Percentiles rank a stretch among this genome's conserved stretches.
Conservation (phyloP, 2,888 invertebrate genomes). For the Microdon myrmicae region DNA sequence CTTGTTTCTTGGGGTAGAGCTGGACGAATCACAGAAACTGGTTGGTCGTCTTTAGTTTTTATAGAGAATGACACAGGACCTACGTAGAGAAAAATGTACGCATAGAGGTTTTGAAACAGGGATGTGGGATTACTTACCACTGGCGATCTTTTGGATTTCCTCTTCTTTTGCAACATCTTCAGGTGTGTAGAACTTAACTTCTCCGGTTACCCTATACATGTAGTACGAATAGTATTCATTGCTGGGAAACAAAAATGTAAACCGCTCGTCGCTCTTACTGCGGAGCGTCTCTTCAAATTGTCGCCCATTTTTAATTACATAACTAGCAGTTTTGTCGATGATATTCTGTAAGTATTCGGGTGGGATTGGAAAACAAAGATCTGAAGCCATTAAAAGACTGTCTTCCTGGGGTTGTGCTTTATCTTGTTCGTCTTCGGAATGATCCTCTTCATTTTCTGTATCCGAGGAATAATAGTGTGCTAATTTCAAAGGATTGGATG, state of each 20-base stretch:
- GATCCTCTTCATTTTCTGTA: conserved; percentile 65
- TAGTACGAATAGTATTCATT: conserved; percentile 88
- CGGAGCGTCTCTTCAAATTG: conserved; percentile 91
- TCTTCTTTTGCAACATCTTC: conserved; percentile 62
- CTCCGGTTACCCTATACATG: conserved; percentile 70
- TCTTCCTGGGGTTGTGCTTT: conserved; percentile 31
- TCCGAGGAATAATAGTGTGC: conserved; percentile 72
- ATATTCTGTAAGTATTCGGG: conserved; percentile 86
- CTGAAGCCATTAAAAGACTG: no score
- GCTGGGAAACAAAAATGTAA: conserved; percentile 83
- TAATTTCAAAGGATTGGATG: conserved; percentile 67
- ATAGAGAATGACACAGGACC: conserved; percentile 87
- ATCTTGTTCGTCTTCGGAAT: conserved; percentile 55
- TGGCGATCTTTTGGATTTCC: conserved; percentile 61
- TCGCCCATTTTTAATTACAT: conserved; percentile 94
- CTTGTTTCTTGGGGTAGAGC: conserved; percentile 82
- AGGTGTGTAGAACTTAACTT: conserved; percentile 52
- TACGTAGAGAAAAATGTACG: conserved; percentile 54
- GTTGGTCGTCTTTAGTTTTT: conserved; percentile 78
- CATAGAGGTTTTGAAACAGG: no score
- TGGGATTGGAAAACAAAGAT: conserved; percentile 71
- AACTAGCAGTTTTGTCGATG: conserved; percentile 96
- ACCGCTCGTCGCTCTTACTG: conserved; percentile 85
- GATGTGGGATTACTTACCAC: conserved; percentile 14
- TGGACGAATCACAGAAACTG: conserved; percentile 75